Evolutionary conservation across 1,140 invertebrate species (phyloP), one percentile per base, ranked within the genome.

Genomic region (Myzus persicae): DNA sequence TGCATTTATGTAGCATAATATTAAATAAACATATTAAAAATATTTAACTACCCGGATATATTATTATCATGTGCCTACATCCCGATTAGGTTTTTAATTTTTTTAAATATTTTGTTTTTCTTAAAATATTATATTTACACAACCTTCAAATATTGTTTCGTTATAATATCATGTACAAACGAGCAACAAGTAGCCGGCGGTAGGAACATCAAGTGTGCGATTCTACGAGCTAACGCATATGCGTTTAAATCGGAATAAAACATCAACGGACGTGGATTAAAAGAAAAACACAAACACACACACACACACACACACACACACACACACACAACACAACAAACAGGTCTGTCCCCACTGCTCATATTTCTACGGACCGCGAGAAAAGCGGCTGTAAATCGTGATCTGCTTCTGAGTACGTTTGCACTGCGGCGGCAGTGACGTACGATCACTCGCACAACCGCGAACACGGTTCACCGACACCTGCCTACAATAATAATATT

Each of bases 381-480:
- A 22, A 48, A n/a, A 88, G 38, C 85, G 18, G 31, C 85, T 14
- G n/a, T 11, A 9, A 44, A 26, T 40, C 48, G 46, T 90, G 88
- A 90, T 90, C 88, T 90, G 88, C 48, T 90, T 90, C 48, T 90
- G 88, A 90, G 46, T 90, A 42, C 31, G 46, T 90, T 36, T 18
- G 7, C 85, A 3, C n/a, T 22, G 36, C 11, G 46, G 22, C 46
- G 48, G 36, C 46, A 90, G 88, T 90, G 88, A 51, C 44, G 44
- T 24, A n/a, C 44, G 31, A 87, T 84, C 85, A 88, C 44, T 88
- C 85, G 85, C 31, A 88, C 85, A 48, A 36, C 31, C 14, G 44
- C 38, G 18, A 48, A 36, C 44, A 31, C 40, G 85, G 9, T 42
- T 22, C 85, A 88, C 85, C 18, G 31, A n/a, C 40, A 44, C 44